phyloP scores from a whole-genome alignment of 2,888 invertebrate species.

The Iphiclides podalirius region DNA sequence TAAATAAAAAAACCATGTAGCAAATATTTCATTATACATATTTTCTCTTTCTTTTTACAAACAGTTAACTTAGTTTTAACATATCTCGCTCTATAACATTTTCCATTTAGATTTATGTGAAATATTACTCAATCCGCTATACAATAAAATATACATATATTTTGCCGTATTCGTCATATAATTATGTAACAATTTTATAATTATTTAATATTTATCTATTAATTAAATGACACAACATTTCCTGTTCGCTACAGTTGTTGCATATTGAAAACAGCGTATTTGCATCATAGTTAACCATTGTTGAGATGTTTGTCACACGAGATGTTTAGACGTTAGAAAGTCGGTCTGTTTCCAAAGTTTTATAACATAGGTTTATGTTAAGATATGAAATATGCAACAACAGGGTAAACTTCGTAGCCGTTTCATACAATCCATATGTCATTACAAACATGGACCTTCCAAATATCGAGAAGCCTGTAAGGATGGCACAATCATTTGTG shows the following conservation, averaged over 20 bases:
- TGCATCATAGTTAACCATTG: too few relatives aligned
- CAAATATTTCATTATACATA: slow-evolving; percentile 79
- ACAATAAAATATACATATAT: slow-evolving; percentile 75
- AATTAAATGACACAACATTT: slow-evolving; percentile 74
- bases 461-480: slow-evolving; percentile 35
- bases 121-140: slow-evolving; percentile 75
- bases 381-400: slow-evolving; percentile 32
- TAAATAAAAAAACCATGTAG: slow-evolving; percentile 62
- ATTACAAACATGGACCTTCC: slow-evolving; percentile 33
- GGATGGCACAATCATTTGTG: slow-evolving; percentile 66
- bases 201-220: slow-evolving; percentile 67
- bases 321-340: not conserved
- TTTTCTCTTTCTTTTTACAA: slow-evolving; percentile 77
- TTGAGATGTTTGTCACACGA: too few relatives aligned
- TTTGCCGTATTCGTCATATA: slow-evolving; percentile 72
- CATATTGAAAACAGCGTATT: slow-evolving; percentile 56
- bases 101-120: slow-evolving; percentile 75
- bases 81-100: slow-evolving; percentile 75
- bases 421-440: slow-evolving; percentile 27
- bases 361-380: slow-evolving; percentile 35
- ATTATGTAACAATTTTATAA: slow-evolving; percentile 67
- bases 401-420: not conserved
- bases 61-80: slow-evolving; percentile 78
- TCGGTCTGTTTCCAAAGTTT: slow-evolving; percentile 34
- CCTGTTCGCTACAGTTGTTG: slow-evolving; percentile 53